Evolutionary conservation across 2,888 invertebrate species (phyloP).

Genomic region (Rhamphomyia laevipes): DNA sequence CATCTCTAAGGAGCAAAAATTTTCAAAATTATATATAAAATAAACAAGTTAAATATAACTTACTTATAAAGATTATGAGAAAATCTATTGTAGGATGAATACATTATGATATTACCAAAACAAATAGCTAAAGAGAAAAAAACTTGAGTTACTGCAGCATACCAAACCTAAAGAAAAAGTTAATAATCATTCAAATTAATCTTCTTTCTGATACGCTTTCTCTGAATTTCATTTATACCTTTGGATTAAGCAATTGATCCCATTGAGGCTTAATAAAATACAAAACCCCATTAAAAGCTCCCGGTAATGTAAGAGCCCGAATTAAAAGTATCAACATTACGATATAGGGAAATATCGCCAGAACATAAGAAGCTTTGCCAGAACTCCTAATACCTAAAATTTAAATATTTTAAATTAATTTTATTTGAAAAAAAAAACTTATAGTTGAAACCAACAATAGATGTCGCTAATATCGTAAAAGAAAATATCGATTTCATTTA

Average conservation of each 20-base stretch:
- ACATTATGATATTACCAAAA: constrained; percentile 50
- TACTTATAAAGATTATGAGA: constrained; percentile 46
- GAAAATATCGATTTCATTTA: background rate
- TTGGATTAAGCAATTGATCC: constrained; percentile 36
- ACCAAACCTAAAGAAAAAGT: constrained; percentile 42
- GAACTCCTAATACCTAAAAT: constrained; percentile 41
- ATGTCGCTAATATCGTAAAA: too few species aligned
- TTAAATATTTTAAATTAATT: background rate
- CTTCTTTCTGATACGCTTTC: background rate
- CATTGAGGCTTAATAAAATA: constrained; percentile 55
- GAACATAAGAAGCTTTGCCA: constrained; percentile 56
- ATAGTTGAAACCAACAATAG: too few species aligned
- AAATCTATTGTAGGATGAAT: constrained; percentile 49
- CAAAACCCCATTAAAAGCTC: constrained; percentile 49
- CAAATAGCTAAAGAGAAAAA: constrained; percentile 52
- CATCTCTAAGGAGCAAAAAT: constrained; percentile 44
- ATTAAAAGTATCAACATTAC: constrained; percentile 49
- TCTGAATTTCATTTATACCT: constrained; percentile 13
- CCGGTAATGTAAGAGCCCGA: constrained; percentile 46
- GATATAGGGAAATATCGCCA: constrained; percentile 55
- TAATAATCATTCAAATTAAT: background rate
- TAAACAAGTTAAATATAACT: constrained; percentile 1
- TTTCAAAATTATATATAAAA: background rate
- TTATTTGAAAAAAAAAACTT: background rate
- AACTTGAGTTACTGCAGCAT: constrained; percentile 50